Evolutionary conservation across 2,797 vertebrate species (phyloP).

Genomic region (Dicrostonyx torquatus): DNA sequence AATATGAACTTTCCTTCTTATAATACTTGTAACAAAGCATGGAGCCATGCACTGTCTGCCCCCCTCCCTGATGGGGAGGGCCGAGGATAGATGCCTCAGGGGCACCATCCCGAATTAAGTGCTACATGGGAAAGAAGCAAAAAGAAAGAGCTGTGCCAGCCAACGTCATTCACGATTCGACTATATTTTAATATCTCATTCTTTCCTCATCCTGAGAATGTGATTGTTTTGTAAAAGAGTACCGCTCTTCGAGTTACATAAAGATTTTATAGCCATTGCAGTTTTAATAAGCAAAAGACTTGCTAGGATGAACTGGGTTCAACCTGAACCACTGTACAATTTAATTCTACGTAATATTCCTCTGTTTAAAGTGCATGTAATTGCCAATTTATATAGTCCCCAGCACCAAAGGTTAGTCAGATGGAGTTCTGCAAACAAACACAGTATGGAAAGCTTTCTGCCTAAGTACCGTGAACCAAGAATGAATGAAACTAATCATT

Average conservation of each 20-base stretch:
- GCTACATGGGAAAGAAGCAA: not conserved
- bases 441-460: conserved; percentile 50
- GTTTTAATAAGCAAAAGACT: conserved; percentile 74
- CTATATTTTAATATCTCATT: conserved; percentile 67
- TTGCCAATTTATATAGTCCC: conserved; percentile 78
- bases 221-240: conserved; percentile 68
- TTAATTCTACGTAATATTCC: conserved; percentile 76
- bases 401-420: conserved; percentile 71
- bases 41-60: not conserved
- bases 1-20: not conserved
- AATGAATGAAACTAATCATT: conserved; percentile 73
- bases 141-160: not conserved
- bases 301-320: conserved; percentile 60
- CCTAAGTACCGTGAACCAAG: conserved; percentile 36
- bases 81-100: not conserved
- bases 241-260: conserved; percentile 49
- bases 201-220: conserved; percentile 59
- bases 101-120: not conserved
- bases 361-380: conserved; percentile 79
- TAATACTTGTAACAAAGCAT: not conserved
- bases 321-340: conserved; percentile 61
- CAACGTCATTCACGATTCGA: conserved; percentile 42
- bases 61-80: not conserved
- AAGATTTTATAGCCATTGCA: conserved; percentile 64
- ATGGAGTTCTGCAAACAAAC: conserved; percentile 71